Evolutionary conservation across 2,888 invertebrate genomes (phyloP).

Genomic region (Trachelus stipa): DNA sequence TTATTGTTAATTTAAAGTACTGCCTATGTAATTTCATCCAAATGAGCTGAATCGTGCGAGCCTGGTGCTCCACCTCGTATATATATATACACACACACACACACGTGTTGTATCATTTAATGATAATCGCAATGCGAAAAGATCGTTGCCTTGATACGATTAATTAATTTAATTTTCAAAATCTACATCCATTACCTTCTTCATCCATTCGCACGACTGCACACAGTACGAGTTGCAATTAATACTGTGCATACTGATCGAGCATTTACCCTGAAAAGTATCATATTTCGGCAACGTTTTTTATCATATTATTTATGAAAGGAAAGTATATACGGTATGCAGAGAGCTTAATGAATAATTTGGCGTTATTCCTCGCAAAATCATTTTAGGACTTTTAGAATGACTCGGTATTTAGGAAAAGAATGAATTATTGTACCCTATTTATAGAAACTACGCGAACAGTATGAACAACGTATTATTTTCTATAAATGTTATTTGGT

Average conservation of each 20-base stretch:
- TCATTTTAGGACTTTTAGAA: too few species aligned
- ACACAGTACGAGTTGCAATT: neutral
- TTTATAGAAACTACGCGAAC: neutral
- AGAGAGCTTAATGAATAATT: too few species aligned
- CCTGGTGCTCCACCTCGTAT: neutral
- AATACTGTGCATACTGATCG: neutral
- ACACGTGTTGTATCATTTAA: neutral
- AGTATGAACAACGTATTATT: constrained; percentile 11
- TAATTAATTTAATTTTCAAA: neutral
- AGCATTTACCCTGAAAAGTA: neutral
- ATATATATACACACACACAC: neutral
- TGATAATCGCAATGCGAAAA: neutral
- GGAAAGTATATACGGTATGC: neutral
- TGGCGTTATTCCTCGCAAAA: too few species aligned
- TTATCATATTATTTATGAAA: neutral
- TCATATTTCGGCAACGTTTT: neutral
- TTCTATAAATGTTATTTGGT: constrained; percentile 23
- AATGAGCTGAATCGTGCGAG: neutral
- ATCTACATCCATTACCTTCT: neutral
- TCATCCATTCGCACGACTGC: neutral
- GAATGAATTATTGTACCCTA: neutral
- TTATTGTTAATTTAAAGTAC: constrained; percentile 32
- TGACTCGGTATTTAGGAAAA: too few species aligned
- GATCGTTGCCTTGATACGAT: neutral
- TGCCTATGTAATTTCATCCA: neutral